phyloP scores from a whole-genome alignment of 2,113 vertebrate species.

The Bubalus kerabau region DNA sequence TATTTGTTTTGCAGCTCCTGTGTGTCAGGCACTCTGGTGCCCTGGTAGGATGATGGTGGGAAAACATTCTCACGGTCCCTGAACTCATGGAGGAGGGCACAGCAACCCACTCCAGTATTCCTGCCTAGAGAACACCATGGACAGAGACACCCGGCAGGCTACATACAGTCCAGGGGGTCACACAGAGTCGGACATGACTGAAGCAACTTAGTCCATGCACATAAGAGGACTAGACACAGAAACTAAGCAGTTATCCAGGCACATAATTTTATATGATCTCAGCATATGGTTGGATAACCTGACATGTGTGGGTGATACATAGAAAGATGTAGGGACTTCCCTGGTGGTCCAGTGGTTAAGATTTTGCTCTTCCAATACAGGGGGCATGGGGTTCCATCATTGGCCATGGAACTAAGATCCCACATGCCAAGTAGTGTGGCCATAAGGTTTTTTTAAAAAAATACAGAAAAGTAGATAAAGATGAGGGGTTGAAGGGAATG shows the following conservation, averaged over 20 bases:
- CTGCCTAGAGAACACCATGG: neutral
- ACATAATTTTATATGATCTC: neutral
- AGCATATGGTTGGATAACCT: neutral
- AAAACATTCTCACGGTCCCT: neutral
- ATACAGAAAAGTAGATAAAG: neutral
- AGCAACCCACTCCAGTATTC: neutral
- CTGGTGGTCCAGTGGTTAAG: neutral
- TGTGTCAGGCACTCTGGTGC: neutral
- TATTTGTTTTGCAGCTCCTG: neutral
- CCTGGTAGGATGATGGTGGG: neutral
- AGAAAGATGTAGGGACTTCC: neutral
- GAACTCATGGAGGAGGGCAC: neutral
- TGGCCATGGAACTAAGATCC: neutral
- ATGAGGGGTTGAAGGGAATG: neutral
- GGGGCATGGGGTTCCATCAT: neutral
- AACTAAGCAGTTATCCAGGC: neutral
- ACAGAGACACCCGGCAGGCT: neutral
- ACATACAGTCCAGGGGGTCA: neutral
- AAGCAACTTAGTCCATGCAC: neutral
- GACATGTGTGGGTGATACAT: neutral
- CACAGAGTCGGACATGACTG: neutral
- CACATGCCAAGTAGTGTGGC: neutral
- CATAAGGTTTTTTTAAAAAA: neutral
- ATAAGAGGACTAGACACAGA: neutral
- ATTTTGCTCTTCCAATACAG: neutral